Base-by-base conservation (phyloP, 2,888 invertebrate genomes). In the Watsonalla binaria region DNA sequence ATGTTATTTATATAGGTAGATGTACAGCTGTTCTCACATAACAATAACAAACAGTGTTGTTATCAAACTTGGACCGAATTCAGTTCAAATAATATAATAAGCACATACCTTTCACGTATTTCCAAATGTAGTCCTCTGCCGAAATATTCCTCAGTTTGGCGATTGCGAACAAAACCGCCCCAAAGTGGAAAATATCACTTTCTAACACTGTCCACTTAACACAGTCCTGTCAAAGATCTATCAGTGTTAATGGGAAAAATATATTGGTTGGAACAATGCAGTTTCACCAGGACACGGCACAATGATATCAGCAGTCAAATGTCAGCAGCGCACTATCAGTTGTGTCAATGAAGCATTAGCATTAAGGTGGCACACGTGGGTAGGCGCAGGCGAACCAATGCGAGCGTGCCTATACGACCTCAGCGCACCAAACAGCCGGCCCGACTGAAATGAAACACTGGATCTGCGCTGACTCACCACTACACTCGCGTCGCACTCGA, bases 131-230 rank as follows among this genome's bases (percentile, higher is more conserved):
- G 74, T 84, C 80, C 74, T 84, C 84, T 61, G 76, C 77, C 71
- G 84, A 76, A 72, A 86, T 76, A 82, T 85, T 86, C 87, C 89
- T 85, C 87, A 89, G 86, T 82, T 87, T 89, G 84, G 70, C 75
- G 75, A 69, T 67, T 72, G 73, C 78, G 70, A 76, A 75, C 69
- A 74, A 78, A 81, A 82, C 73, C 73, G 79, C 77, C 64, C 11
- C 59, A 79, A 74, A 74, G 76, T 80, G 84, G 64, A 55, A 70
- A 71, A 76, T 49, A 75, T 75, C 84, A 84, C 84, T 78, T 69
- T 72, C 61, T 64, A 72, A 68, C 85, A 84, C 84, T 76, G 80
- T 79, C 81, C 81, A 81, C 80, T 74, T 54, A 67, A 69, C 75
- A 76, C 73, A 54, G 70, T 63, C 62, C 62, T 62, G 62, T 59